phyloP scores from a whole-genome alignment of 2,888 invertebrate species.

The Leptinotarsa peninsularis region DNA sequence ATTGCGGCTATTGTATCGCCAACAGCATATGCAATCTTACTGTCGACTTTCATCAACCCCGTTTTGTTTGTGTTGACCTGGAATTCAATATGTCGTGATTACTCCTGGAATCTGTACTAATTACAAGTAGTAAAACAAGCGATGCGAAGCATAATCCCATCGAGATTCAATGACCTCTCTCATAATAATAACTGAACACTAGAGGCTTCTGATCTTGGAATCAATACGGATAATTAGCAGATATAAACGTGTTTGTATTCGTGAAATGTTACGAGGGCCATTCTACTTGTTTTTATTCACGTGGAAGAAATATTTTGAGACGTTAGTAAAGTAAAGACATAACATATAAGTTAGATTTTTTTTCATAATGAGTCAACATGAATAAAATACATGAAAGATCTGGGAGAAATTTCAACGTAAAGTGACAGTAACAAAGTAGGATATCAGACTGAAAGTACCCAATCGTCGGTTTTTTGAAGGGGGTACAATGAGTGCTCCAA shows the following conservation, averaged over 20 bases:
- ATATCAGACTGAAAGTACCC: too few relatives aligned
- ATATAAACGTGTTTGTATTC: conserved; percentile 41
- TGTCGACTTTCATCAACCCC: neutral
- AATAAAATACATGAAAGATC: too few relatives aligned
- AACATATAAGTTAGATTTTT: too few relatives aligned
- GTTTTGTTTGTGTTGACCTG: neutral
- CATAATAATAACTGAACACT: conserved; percentile 28
- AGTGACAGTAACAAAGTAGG: too few relatives aligned
- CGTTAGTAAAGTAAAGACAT: neutral
- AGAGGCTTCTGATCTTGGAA: conserved; percentile 32
- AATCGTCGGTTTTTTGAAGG: too few relatives aligned
- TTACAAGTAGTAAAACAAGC: conserved; percentile 8
- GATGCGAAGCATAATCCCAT: conserved; percentile 1
- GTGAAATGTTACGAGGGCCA: conserved; percentile 8
- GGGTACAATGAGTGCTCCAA: too few relatives aligned
- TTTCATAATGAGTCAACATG: too few relatives aligned
- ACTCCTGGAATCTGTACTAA: neutral
- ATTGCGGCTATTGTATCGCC: too few relatives aligned
- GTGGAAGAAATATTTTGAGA: neutral
- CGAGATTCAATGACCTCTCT: conserved; percentile 34
- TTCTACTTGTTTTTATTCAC: neutral
- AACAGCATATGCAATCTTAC: too few relatives aligned
- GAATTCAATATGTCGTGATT: conserved; percentile 9
- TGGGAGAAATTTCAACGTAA: too few relatives aligned
- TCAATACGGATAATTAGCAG: conserved; percentile 41